A percentile compares a stretch with the other conserved stretches of the same genome.
phyloP scores from a whole-genome alignment of 2,888 invertebrate species.

The Zygaena filipendulae region DNA sequence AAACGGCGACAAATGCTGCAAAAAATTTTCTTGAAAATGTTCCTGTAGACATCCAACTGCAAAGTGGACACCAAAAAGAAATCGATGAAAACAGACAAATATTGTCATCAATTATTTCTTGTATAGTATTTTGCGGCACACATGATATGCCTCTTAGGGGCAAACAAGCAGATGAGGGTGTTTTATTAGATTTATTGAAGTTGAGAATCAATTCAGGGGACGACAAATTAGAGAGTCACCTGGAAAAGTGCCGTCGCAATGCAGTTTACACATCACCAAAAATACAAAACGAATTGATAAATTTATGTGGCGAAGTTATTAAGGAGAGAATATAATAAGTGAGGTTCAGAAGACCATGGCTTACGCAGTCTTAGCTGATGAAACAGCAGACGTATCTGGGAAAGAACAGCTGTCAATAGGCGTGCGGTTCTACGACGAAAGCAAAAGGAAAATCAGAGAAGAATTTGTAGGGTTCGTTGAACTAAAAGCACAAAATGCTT shows the following conservation, averaged over 20 bases:
- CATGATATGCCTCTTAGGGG: too few relatives aligned
- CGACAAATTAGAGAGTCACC: constrained; percentile 3
- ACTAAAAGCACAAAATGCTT: too few relatives aligned
- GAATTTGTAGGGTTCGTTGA: constrained; percentile 12
- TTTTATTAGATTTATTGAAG: too few relatives aligned
- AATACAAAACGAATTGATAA: too few relatives aligned
- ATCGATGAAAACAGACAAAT: constrained; percentile 5
- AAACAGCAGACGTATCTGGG: constrained; percentile 14
- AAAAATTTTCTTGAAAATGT: constrained; percentile 10
- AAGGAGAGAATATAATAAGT: too few relatives aligned
- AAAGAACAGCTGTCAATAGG: too few relatives aligned
- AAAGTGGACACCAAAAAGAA: too few relatives aligned
- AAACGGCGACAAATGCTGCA: constrained; percentile 11
- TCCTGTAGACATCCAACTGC: constrained; percentile 9
- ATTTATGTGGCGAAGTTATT: constrained; percentile 5
- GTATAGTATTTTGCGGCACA: too few relatives aligned
- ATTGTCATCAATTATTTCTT: constrained; percentile 2
- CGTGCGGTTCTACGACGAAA: too few relatives aligned
- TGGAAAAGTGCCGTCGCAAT: constrained; percentile 6
- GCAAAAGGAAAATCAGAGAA: constrained; percentile 12
- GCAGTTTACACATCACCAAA: constrained; percentile 8
- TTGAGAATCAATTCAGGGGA: too few relatives aligned
- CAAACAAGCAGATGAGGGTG: too few relatives aligned
- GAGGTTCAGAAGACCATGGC: constrained; percentile 1
- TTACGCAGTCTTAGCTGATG: constrained; percentile 14